Conservation (phyloP, 2,113 vertebrate genomes). For the Pholis gunnellus region DNA sequence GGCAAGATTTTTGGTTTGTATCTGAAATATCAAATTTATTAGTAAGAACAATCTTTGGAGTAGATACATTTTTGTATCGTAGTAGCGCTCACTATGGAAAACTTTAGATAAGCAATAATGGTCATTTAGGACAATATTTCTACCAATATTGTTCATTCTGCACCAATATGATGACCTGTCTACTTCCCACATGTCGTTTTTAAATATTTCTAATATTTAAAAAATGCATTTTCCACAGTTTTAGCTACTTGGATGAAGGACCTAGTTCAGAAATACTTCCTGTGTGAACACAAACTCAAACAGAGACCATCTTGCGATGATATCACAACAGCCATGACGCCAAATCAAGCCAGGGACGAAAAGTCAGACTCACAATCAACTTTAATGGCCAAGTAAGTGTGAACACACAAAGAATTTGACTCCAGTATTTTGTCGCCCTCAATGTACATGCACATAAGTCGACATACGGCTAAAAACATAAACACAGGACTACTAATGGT, state of each 20-base stretch:
- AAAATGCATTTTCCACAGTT: conserved; percentile 30
- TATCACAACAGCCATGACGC: neutral
- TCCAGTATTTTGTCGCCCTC: neutral
- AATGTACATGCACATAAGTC: neutral
- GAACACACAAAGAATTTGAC: neutral
- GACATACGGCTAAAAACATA: neutral
- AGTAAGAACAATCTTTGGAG: neutral
- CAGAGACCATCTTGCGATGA: neutral
- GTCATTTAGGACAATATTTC: neutral
- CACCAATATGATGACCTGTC: neutral
- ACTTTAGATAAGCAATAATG: neutral
- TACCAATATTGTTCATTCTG: neutral
- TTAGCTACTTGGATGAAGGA: neutral
- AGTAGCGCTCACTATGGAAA: neutral
- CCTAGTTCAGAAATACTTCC: neutral
- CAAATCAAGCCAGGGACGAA: neutral
- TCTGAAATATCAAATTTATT: neutral
- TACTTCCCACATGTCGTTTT: neutral
- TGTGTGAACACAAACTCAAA: neutral
- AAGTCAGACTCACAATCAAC: neutral
- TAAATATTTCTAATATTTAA: neutral
- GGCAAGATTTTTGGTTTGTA: neutral
- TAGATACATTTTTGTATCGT: neutral
- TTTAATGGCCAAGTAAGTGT: neutral
- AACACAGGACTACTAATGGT: neutral